phyloP scores from a whole-genome alignment of 2,113 vertebrate species.

The Hoplias malabaricus region DNA sequence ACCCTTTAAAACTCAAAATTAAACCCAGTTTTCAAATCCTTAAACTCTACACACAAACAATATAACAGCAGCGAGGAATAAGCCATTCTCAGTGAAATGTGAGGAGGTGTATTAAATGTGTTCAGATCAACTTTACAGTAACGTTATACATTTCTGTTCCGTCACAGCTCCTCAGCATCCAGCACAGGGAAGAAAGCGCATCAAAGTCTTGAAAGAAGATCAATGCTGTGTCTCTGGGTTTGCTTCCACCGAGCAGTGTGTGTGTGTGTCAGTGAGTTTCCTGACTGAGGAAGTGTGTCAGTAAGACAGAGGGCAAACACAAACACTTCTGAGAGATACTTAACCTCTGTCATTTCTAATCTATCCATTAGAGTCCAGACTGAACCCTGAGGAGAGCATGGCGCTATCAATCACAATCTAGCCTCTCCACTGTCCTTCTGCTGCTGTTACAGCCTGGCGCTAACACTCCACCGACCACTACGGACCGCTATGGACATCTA shows the following conservation, averaged over 20 bases:
- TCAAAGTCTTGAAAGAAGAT: background rate
- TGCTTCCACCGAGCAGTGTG: background rate
- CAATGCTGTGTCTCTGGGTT: background rate
- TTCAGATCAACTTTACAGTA: background rate
- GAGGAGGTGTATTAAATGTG: background rate
- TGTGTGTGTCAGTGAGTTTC: background rate
- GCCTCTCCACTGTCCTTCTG: background rate
- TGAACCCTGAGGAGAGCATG: conserved; percentile 74
- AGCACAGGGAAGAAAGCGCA: background rate
- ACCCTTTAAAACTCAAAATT: too few species aligned
- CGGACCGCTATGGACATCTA: too few species aligned
- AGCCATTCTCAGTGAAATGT: background rate
- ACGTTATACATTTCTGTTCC: background rate
- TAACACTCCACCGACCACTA: background rate
- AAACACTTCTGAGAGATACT: conserved; percentile 42
- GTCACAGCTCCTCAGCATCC: background rate
- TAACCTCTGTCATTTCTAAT: conserved; percentile 69
- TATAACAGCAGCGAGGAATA: background rate
- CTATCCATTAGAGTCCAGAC: conserved; percentile 65
- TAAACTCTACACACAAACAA: too few species aligned
- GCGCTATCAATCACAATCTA: conserved; percentile 77
- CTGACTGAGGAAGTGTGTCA: conserved; percentile 28
- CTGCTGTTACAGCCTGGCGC: background rate
- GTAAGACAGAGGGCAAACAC: conserved; percentile 37
- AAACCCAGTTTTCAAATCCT: too few species aligned